Conservation (phyloP, 2,888 invertebrate genomes). For the Alitta virens region DNA sequence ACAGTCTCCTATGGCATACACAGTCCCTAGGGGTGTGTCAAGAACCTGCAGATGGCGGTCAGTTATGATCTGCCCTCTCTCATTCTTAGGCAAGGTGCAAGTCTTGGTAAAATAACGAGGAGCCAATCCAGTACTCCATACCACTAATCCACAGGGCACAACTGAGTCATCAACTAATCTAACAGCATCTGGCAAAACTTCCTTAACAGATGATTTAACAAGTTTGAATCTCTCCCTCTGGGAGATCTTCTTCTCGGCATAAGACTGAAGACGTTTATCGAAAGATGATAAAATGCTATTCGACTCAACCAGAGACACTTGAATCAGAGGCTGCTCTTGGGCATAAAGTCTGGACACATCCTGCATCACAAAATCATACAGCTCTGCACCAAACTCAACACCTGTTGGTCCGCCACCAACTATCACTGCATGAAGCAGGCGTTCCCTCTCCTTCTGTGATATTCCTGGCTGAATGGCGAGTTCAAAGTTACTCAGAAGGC, state of each 20-base stretch:
- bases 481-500: conserved; percentile 55
- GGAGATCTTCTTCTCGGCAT: conserved; percentile 56
- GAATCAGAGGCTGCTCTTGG: conserved; percentile 39
- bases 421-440: conserved; percentile 56
- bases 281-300: conserved; percentile 54
- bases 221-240: conserved; percentile 51
- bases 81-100: conserved; percentile 46
- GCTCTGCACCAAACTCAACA: conserved; percentile 58
- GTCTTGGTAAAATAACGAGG: conserved; percentile 47
- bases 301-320: conserved; percentile 54
- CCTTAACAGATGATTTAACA: conserved; percentile 49
- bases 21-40: conserved; percentile 37
- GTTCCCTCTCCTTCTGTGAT: conserved; percentile 40
- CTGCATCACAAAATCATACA: conserved; percentile 57
- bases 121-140: conserved; percentile 58
- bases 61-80: conserved; percentile 55
- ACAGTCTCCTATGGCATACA: conserved; percentile 58
- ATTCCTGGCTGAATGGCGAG: conserved; percentile 50
- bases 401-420: conserved; percentile 60
- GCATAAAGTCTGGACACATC: conserved; percentile 54
- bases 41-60: conserved; percentile 46
- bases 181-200: conserved; percentile 46
- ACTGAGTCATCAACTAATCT: conserved; percentile 43
- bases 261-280: conserved; percentile 50
- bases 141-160: conserved; percentile 56